Evolutionary conservation across 1,140 invertebrate genomes (phyloP).

Genomic region (Pemphigus obesinymphae): DNA sequence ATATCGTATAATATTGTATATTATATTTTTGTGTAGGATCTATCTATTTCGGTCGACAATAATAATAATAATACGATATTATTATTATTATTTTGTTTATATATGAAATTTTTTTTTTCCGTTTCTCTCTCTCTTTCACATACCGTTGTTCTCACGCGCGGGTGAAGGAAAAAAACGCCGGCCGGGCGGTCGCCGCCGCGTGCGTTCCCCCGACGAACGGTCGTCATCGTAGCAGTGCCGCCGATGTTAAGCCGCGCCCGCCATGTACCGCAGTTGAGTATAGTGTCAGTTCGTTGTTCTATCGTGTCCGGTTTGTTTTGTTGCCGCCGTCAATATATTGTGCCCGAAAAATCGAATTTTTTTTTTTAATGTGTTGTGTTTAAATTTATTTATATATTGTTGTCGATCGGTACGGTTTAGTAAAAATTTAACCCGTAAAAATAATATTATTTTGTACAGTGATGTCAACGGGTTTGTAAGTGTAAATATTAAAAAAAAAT

Average conservation of each 20-base stretch:
- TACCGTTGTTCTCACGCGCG: not conserved
- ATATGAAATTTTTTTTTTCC: not conserved
- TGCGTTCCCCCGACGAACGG: not conserved
- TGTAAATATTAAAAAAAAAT: too few relatives aligned
- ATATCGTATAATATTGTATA: too few relatives aligned
- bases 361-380: too few relatives aligned
- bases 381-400: not conserved
- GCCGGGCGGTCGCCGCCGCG: not conserved
- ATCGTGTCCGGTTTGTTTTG: constrained; percentile 14
- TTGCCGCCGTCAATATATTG: not conserved
- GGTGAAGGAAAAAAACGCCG: not conserved
- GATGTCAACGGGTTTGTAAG: too few relatives aligned
- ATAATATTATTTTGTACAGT: not conserved
- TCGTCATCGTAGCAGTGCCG: not conserved
- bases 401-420: not conserved
- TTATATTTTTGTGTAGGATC: not conserved
- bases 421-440: too few relatives aligned
- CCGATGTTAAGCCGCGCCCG: not conserved
- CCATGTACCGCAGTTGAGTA: not conserved
- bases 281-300: constrained; percentile 9
- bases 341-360: not conserved
- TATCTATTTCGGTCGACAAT: not conserved
- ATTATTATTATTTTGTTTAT: not conserved
- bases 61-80: not conserved
- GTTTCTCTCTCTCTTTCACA: not conserved